Percentiles rank a stretch among this genome's conserved stretches.
These are phyloP conservation scores for Eristalis intricaria DNA, from an alignment of 2,888 invertebrate species.

Conservation along the genomic window DNA sequence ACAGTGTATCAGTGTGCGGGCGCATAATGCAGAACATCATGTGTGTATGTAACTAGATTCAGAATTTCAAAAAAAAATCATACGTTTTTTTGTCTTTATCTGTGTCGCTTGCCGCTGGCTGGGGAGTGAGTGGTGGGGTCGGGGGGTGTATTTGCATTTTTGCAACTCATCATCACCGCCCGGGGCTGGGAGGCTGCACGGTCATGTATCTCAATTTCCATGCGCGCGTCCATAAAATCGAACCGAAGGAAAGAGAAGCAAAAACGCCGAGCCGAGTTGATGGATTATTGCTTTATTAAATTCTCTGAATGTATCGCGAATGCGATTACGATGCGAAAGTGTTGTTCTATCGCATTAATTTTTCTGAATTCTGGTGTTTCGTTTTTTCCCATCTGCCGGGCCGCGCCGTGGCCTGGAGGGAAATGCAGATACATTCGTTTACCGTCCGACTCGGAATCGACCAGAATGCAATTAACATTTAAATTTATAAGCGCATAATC, in stretches of 20 bases:
- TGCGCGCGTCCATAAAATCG: constrained; percentile 13
- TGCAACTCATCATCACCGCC: constrained; percentile 16
- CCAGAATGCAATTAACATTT: constrained; percentile 56
- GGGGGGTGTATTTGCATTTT: constrained; percentile 39
- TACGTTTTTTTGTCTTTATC: background rate
- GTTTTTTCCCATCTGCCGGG: background rate
- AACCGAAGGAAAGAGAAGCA: background rate
- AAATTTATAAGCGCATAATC: constrained; percentile 59
- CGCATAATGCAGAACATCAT: constrained; percentile 44
- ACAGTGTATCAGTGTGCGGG: constrained; percentile 12
- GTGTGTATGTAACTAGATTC: constrained; percentile 52
- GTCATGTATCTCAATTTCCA: constrained; percentile 19
- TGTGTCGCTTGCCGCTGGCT: background rate
- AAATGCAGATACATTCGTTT: background rate
- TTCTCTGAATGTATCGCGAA: constrained; percentile 33
- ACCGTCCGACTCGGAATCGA: background rate
- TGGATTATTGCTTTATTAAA: constrained; percentile 47
- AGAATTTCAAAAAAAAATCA: background rate
- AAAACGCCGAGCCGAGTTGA: background rate
- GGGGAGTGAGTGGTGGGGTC: background rate
- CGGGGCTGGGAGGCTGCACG: background rate
- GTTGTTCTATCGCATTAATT: constrained; percentile 50
- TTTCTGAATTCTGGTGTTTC: constrained; percentile 22
- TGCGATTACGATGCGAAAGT: constrained; percentile 44
- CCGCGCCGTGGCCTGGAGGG: background rate